Conservation (phyloP, 2,888 invertebrate species). For the Lymantria dispar region DNA sequence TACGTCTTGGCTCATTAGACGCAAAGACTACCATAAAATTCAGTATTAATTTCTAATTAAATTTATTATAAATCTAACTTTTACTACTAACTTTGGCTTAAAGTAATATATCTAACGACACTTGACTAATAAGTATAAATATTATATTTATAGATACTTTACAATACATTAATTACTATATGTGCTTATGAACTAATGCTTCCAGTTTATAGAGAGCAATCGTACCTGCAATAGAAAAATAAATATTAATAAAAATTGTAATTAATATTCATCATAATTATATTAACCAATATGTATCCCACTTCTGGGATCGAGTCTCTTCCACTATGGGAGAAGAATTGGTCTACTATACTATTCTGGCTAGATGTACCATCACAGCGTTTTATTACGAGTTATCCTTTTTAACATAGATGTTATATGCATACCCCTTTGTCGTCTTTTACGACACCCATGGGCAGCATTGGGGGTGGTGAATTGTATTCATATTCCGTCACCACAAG, state of each 20-base stretch:
- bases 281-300: too few species aligned
- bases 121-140: slow-evolving; percentile 10
- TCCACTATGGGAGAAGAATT: too few species aligned
- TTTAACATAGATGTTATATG: too few species aligned
- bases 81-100: slow-evolving; percentile 17
- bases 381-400: too few species aligned
- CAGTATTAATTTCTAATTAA: slow-evolving; percentile 4
- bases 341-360: too few species aligned
- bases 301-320: too few species aligned
- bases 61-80: neutral
- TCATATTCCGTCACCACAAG: too few species aligned
- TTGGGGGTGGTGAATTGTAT: too few species aligned
- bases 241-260: neutral
- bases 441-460: too few species aligned
- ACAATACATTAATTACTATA: slow-evolving; percentile 12
- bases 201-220: slow-evolving; percentile 42
- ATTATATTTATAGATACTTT: slow-evolving; percentile 4
- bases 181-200: slow-evolving; percentile 18
- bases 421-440: too few species aligned
- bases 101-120: slow-evolving; percentile 11
- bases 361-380: too few species aligned
- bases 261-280: too few species aligned
- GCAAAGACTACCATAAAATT: slow-evolving; percentile 52
- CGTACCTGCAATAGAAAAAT: slow-evolving; percentile 41
- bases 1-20: slow-evolving; percentile 72